phyloP scores from a whole-genome alignment of 1,140 invertebrate genomes.

The Littorina saxatilis region DNA sequence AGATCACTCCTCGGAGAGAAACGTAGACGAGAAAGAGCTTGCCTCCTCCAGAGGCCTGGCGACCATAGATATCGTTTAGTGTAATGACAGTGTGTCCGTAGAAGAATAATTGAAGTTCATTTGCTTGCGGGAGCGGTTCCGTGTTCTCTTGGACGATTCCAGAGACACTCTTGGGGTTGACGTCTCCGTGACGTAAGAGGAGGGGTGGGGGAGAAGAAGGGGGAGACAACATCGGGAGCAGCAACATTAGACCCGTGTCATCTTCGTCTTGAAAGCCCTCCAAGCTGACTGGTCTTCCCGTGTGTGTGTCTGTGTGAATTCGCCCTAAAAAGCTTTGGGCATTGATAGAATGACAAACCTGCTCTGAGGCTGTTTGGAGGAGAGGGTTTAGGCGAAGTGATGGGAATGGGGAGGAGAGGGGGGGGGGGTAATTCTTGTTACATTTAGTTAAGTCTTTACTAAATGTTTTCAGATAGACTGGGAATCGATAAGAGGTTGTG shows the following conservation, averaged over 20 bases:
- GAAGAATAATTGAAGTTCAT: slow-evolving; percentile 36
- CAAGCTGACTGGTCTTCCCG: neutral
- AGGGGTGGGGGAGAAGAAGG: too few species aligned
- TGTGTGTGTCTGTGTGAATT: neutral
- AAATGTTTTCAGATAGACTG: too few species aligned
- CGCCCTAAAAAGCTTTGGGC: neutral
- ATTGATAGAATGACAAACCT: neutral
- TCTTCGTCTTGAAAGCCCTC: neutral
- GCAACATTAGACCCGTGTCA: slow-evolving; percentile 9
- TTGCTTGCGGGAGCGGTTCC: neutral
- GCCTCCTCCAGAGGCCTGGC: slow-evolving; percentile 2
- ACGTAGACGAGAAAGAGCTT: slow-evolving; percentile 39
- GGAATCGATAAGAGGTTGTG: too few species aligned
- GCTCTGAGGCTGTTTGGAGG: neutral
- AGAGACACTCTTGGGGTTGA: slow-evolving; percentile 22
- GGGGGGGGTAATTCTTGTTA: too few species aligned
- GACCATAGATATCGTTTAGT: slow-evolving; percentile 36
- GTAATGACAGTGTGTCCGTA: slow-evolving; percentile 7
- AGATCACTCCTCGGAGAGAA: slow-evolving; percentile 33
- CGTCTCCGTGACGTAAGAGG: neutral
- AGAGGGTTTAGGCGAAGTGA: neutral
- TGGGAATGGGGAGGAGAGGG: neutral
- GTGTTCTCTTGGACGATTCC: neutral
- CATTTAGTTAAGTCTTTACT: too few species aligned
- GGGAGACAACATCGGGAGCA: neutral